Percentiles rank a stretch among this genome's conserved stretches.
phyloP scores from a whole-genome alignment of 1,140 invertebrate species.

The Drosophila virilis region DNA sequence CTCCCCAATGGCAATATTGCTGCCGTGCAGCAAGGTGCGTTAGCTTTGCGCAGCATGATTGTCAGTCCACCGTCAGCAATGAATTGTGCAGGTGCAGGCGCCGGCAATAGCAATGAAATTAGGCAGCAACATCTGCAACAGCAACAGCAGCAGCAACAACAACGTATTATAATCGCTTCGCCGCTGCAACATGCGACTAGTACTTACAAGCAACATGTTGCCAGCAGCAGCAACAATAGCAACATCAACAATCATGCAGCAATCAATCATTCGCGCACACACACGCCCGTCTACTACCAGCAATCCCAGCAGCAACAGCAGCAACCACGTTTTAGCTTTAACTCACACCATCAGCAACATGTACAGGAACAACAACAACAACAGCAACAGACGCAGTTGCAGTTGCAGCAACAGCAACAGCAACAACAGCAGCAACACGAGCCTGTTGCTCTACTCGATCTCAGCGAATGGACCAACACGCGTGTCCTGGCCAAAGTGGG shows the following conservation, averaged over 20 bases:
- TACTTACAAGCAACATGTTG: slow-evolving; percentile 74
- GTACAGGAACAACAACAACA: slow-evolving; percentile 90
- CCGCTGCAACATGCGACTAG: slow-evolving; percentile 63
- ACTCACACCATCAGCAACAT: slow-evolving; percentile 66
- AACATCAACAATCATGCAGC: slow-evolving; percentile 58
- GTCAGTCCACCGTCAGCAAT: slow-evolving; percentile 46
- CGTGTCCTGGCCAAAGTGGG: slow-evolving; percentile 94
- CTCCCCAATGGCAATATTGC: slow-evolving; percentile 68
- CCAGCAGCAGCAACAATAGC: slow-evolving; percentile 43
- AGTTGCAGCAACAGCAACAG: slow-evolving; percentile 76
- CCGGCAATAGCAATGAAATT: slow-evolving; percentile 47
- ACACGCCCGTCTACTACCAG: slow-evolving; percentile 62
- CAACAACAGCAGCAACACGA: slow-evolving; percentile 40
- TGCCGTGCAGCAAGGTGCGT: slow-evolving; percentile 60
- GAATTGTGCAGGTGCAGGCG: slow-evolving; percentile 66
- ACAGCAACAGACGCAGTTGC: slow-evolving; percentile 37
- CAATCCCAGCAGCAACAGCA: slow-evolving; percentile 61
- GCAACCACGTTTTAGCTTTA: slow-evolving; percentile 75
- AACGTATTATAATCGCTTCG: slow-evolving; percentile 73
- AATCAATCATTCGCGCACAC: slow-evolving; percentile 71
- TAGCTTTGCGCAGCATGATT: slow-evolving; percentile 63
- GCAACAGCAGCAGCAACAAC: slow-evolving; percentile 45
- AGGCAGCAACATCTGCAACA: slow-evolving; percentile 51
- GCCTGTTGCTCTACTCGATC: slow-evolving; percentile 87
- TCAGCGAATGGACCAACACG: slow-evolving; percentile 96